Base-by-base conservation (phyloP, 1,140 invertebrate species). In the Panulirus ornatus region DNA sequence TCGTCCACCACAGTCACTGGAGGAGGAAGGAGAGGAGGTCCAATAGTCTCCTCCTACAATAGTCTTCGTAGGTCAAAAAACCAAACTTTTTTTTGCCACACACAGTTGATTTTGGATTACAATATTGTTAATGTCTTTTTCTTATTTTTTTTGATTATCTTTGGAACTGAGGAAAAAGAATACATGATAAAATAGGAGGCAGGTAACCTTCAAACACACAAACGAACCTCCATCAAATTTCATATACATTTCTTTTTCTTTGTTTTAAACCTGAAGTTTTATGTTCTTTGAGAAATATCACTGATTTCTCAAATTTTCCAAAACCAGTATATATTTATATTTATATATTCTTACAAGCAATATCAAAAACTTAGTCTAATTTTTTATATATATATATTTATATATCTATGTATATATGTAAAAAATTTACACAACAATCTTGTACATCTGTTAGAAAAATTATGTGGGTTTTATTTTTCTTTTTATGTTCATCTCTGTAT, bases 381-480 rank as follows among this genome's bases (percentile, higher is more conserved):
- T 78, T 70, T 84, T 47, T 87, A 78, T 87, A 76, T 87, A 36
- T 86, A 51, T 66, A 2, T 78, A 63, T 87, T 38, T 87, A 75
- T 86, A 78, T 78, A 36, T 87, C 19, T 78, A n/a, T 42, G n/a
- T 66, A 66, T 66, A 66, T 66, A 66, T 16, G 58, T 66, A 66
- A 30, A 66, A 66, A 66, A 66, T 58, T 66, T 27, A 66, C 58
- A 66, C 58, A 66, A 30, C n/a, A 66, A 5, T 66, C n/a, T 30
- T 66, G 58, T 66, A 66, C 58, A 66, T 79, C 44, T 75, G 71
- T 19, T 79, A 44, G 36, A 79, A 44, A 44, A 78, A 44, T 30
- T 5, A n/a, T n/a, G 66, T 70, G 51, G 22, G 22, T n/a, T n/a
- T 11, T 70, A 27, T 51, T 6, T 1, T 47, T n/a, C 14, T 40